These are phyloP conservation scores for Miichthys miiuy DNA, from an alignment of 2,797 vertebrate genomes.

Conservation along the genomic window DNA sequence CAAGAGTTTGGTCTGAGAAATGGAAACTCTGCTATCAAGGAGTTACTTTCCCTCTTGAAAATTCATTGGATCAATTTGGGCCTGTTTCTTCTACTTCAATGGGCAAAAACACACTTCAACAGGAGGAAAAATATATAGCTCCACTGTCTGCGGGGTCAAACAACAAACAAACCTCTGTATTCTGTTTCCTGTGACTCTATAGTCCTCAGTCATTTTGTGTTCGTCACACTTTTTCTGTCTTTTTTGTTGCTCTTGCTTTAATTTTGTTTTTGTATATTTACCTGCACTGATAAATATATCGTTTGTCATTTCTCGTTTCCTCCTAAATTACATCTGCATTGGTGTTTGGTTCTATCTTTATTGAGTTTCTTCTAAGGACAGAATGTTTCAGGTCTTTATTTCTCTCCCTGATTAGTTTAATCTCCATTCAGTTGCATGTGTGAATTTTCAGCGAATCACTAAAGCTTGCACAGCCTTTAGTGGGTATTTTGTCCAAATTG, in stretches of 20 bases:
- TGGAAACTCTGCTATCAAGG: slow-evolving; percentile 32
- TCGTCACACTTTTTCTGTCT: neutral
- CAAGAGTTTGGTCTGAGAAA: slow-evolving; percentile 34
- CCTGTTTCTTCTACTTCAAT: slow-evolving; percentile 4
- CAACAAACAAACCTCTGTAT: neutral
- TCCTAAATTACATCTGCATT: neutral
- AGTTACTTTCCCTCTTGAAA: slow-evolving; percentile 29
- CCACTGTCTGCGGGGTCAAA: neutral
- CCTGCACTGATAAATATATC: neutral
- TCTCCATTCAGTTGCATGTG: neutral
- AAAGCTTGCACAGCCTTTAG: slow-evolving; percentile 4
- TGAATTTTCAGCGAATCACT: slow-evolving; percentile 26
- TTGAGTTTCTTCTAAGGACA: slow-evolving; percentile 86
- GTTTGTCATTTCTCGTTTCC: neutral
- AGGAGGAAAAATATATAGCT: neutral
- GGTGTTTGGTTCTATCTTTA: slow-evolving; percentile 27
- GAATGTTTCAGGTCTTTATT: slow-evolving; percentile 92
- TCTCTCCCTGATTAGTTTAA: slow-evolving; percentile 42
- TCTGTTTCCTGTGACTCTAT: slow-evolving; percentile 1
- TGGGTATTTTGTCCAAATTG: slow-evolving; percentile 20
- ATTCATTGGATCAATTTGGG: slow-evolving; percentile 15
- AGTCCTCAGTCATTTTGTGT: neutral
- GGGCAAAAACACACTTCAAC: slow-evolving; percentile 1
- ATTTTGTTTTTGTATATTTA: slow-evolving; percentile 19
- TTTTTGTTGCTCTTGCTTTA: neutral